Conservation (phyloP, 1,140 invertebrate species). For the Tenebrio molitor region DNA sequence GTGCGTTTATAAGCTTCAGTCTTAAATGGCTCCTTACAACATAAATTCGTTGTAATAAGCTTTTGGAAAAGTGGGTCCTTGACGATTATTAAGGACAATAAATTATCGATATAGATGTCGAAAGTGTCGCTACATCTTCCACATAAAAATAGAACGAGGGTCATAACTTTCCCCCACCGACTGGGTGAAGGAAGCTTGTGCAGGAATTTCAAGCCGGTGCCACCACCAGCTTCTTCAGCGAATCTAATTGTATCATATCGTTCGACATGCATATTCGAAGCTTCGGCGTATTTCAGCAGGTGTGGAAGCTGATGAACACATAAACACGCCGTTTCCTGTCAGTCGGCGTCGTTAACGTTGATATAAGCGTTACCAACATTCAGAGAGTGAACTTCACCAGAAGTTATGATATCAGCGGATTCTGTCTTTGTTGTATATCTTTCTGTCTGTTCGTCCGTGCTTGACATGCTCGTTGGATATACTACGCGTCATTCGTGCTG, state of each 20-base stretch:
- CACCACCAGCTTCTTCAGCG: too few species aligned
- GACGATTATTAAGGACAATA: too few species aligned
- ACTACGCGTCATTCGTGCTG: constrained; percentile 34
- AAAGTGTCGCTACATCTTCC: too few species aligned
- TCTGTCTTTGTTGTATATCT: constrained; percentile 33
- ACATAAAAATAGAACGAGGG: too few species aligned
- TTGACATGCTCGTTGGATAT: constrained; percentile 26
- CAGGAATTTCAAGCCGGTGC: too few species aligned
- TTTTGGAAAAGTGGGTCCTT: too few species aligned
- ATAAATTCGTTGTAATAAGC: too few species aligned
- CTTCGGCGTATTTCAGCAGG: constrained; percentile 27
- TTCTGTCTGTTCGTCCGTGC: constrained; percentile 25
- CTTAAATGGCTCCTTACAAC: too few species aligned
- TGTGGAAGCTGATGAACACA: constrained; percentile 39
- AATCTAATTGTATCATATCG: neutral
- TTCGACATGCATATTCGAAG: constrained; percentile 12
- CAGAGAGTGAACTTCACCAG: constrained; percentile 30
- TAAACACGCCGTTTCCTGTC: constrained; percentile 38
- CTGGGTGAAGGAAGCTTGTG: too few species aligned
- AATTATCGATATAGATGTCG: too few species aligned
- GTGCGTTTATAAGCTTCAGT: too few species aligned
- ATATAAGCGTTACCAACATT: constrained; percentile 38
- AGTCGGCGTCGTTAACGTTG: constrained; percentile 33
- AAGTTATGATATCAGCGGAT: constrained; percentile 39
- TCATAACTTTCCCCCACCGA: too few species aligned